Conservation (phyloP, 2,797 vertebrate genomes). For the Falco biarmicus region DNA sequence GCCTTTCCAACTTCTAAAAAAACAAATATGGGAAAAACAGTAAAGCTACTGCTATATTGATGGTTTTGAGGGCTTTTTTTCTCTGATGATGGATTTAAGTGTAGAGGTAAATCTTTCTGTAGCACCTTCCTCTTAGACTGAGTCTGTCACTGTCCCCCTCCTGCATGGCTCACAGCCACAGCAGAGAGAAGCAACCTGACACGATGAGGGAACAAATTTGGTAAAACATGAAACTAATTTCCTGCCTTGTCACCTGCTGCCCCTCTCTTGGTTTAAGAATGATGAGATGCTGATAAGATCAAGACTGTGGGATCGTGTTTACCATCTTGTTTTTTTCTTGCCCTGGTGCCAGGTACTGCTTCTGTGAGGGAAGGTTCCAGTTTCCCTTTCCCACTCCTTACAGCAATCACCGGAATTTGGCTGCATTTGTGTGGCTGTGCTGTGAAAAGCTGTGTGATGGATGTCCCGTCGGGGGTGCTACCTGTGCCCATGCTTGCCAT, state of each 20-base stretch:
- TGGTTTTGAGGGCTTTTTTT: too few relatives aligned
- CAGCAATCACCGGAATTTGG: not conserved
- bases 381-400: not conserved
- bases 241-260: constrained; percentile 61
- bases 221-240: constrained; percentile 25
- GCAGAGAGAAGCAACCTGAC: not conserved
- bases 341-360: not conserved
- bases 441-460: not conserved
- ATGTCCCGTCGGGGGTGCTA: rapidly evolving
- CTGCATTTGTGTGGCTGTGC: rapidly evolving
- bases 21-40: not conserved
- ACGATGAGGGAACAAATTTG: not conserved
- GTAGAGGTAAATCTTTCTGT: not conserved
- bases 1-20: not conserved
- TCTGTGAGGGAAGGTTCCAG: not conserved
- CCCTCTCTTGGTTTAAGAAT: not conserved
- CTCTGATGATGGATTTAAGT: not conserved
- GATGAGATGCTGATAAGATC: not conserved
- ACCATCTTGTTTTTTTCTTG: not conserved
- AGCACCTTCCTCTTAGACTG: not conserved
- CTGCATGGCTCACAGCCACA: not conserved
- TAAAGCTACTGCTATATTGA: not conserved
- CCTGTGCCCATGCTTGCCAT: not conserved
- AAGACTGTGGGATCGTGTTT: not conserved
- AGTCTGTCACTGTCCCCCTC: not conserved